A percentile compares a stretch with the other conserved stretches of the same genome.
Evolutionary conservation across 2,888 invertebrate species (phyloP).

Genomic region (Latrodectus hesperus): DNA sequence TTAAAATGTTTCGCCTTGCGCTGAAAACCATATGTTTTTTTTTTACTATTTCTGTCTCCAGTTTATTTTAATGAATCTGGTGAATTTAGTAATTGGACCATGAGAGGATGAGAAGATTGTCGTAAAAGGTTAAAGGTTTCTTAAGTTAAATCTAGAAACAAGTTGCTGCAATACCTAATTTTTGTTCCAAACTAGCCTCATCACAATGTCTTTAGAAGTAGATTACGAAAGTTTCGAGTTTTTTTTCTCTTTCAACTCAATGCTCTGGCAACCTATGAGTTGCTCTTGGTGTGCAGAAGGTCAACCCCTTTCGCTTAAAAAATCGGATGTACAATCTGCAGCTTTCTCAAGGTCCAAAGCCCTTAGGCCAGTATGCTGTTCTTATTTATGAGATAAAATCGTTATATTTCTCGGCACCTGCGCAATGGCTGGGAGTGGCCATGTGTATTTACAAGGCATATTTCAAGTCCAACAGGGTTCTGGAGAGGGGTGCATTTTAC

Average conservation of each 20-base stretch:
- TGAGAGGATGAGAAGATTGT: no score
- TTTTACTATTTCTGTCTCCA: no score
- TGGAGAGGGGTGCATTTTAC: not conserved
- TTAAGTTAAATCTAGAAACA: no score
- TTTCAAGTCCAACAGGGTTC: constrained; percentile 14
- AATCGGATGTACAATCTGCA: constrained; percentile 25
- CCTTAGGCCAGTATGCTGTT: constrained; percentile 24
- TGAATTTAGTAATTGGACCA: no score
- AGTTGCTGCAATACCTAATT: not conserved
- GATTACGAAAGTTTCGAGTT: constrained; percentile 15
- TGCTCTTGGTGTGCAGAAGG: constrained; percentile 39
- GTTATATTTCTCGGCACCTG: constrained; percentile 14
- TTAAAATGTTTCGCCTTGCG: no score
- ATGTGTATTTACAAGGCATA: constrained; percentile 11
- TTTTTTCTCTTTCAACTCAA: not conserved
- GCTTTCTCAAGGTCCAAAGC: constrained; percentile 59
- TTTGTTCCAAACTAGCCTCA: not conserved
- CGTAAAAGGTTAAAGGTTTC: no score
- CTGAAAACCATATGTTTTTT: no score
- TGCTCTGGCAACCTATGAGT: constrained; percentile 35
- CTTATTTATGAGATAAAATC: constrained; percentile 24
- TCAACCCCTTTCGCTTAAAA: constrained; percentile 47
- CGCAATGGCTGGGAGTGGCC: constrained; percentile 38
- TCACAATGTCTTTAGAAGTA: not conserved
- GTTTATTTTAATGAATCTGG: no score